Evolutionary conservation across 2,113 vertebrate genomes (phyloP).

Genomic region (Riparia riparia): DNA sequence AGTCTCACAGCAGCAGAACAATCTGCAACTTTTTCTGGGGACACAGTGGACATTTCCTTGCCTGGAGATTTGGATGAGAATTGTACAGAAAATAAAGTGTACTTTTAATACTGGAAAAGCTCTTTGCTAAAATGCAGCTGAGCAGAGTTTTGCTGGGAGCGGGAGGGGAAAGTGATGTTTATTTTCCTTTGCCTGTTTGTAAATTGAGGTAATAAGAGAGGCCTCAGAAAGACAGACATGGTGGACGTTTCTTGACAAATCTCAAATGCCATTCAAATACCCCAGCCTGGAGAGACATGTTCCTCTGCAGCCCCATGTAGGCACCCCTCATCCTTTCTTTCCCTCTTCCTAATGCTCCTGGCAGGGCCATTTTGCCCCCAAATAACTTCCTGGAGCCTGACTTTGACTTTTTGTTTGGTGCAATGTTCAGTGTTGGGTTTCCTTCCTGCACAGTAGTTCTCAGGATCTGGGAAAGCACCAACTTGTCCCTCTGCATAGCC

Average conservation of each 20-base stretch:
- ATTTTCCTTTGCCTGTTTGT: background rate
- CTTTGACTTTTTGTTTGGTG: background rate
- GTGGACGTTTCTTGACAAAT: background rate
- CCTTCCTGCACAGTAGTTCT: background rate
- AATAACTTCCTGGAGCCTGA: background rate
- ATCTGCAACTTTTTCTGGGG: background rate
- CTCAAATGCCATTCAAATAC: background rate
- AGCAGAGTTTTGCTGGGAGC: background rate
- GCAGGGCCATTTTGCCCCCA: background rate
- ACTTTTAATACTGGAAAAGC: conserved; percentile 57
- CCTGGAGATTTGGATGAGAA: conserved; percentile 11
- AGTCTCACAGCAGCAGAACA: background rate
- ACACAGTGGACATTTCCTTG: background rate
- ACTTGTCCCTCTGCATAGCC: background rate
- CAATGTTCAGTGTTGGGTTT: background rate
- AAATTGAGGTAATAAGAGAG: background rate
- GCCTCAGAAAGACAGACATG: background rate
- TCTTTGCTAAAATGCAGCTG: background rate
- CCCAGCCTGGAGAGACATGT: background rate
- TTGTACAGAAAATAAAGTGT: conserved; percentile 71
- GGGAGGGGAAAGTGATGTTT: background rate
- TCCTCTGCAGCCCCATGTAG: accelerated
- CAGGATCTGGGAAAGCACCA: background rate
- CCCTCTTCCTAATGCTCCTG: background rate
- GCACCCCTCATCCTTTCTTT: background rate